Conservation (phyloP, 2,888 invertebrate species). For the Caenorhabditis imperialis region DNA sequence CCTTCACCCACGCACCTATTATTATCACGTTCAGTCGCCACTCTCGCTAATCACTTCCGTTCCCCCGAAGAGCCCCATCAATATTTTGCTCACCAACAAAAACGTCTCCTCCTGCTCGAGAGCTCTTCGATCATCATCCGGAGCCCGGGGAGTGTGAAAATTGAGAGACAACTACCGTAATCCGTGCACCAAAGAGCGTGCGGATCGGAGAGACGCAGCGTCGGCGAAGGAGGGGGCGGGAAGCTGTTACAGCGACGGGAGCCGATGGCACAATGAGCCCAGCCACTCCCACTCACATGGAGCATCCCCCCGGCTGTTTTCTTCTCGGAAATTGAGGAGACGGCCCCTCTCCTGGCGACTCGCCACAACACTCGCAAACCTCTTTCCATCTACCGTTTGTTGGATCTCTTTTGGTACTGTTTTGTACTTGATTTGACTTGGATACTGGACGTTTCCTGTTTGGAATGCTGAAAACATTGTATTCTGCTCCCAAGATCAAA, state of each 20-base stretch:
- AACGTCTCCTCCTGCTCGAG: neutral
- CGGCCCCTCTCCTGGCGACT: no score
- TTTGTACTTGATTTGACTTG: no score
- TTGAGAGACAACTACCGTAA: slow-evolving; percentile 39
- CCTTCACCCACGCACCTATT: no score
- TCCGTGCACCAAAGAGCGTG: neutral
- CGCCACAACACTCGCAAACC: no score
- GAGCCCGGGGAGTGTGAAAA: slow-evolving; percentile 17
- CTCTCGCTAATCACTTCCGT: slow-evolving; percentile 17
- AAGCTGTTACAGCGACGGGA: slow-evolving; percentile 6
- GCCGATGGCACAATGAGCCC: slow-evolving; percentile 15
- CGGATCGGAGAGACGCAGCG: neutral
- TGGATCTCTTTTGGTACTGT: no score
- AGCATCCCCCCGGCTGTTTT: no score
- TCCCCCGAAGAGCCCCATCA: slow-evolving; percentile 18
- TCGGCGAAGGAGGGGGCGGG: slow-evolving; percentile 5
- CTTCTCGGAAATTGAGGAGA: slow-evolving; percentile 7
- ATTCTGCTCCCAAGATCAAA: no score
- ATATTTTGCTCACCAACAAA: slow-evolving; percentile 41
- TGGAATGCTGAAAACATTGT: no score
- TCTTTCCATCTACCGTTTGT: no score
- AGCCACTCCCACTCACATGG: slow-evolving; percentile 28
- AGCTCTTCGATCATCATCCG: slow-evolving; percentile 51
- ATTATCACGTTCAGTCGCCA: neutral
- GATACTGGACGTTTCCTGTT: no score